Evolutionary conservation across 2,888 invertebrate genomes (phyloP), one percentile per base, ranked within the genome.

Genomic region (Andrena flavipes): DNA sequence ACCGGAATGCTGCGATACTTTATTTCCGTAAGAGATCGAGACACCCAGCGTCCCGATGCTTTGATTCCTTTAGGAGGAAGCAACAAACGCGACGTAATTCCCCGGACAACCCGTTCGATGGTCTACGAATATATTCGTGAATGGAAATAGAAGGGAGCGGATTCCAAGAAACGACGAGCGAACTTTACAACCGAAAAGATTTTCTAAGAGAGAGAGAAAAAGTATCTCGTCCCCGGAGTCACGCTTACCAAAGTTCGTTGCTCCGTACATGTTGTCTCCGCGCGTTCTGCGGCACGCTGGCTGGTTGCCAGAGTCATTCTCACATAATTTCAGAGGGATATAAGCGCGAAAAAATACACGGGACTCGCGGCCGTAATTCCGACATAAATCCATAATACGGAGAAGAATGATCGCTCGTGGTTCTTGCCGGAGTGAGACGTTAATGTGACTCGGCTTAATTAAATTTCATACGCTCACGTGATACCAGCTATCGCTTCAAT

Each of bases 291-390:
- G 82, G 77, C 71, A 75, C 63, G 56, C 82, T 88, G 88, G 88
- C 78, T 16, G 62, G 49, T 62, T 83, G 88, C 88, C 89, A 88
- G 84, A 89, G 85, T 89, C 87, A 89, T 88, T 87, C 89, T 89
- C 88, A 85, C 87, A 89, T 89, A 85, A 88, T 88, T 88, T 79
- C 84, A 60, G 64, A 64, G 29, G 82, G 78, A 77, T 76, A 84
- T 75, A 74, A 85, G 78, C 68, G 82, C 84, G 85, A 82, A 87
- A 80, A 82, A 88, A 84, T 84, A 82, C 77, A 76, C 51, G 78
- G 68, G 62, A 74, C 76, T 76, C 68, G 33, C 35, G 65, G 54
- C 77, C 64, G 73, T 74, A 63, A 75, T 71, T 78, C 74, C 42
- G 51, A 62, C 33, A 74, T 80, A 82, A 76, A 83, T 75, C 60